These are phyloP conservation scores for Crotalus horridus DNA, from an alignment of 2,113 vertebrate species.

Conservation along the genomic window DNA sequence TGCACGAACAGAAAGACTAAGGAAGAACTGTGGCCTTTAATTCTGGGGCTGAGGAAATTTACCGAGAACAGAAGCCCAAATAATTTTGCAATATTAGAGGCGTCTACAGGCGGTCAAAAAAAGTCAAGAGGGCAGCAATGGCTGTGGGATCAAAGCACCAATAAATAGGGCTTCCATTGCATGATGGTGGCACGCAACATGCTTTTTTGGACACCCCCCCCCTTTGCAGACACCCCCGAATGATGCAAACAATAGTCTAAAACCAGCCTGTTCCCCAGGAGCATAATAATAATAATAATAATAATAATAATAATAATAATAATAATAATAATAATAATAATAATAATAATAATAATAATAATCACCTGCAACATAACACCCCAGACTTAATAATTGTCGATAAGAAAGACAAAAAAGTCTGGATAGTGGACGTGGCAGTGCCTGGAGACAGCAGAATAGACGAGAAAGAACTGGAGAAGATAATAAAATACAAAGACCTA, in stretches of 20 bases:
- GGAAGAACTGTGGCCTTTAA: not conserved
- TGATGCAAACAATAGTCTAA: not conserved
- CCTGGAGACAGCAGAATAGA: too few species aligned
- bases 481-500: too few species aligned
- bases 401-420: too few species aligned
- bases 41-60: not conserved
- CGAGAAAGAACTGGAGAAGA: too few species aligned
- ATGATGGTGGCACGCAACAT: not conserved
- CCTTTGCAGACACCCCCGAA: not conserved
- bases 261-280: not conserved
- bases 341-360: too few species aligned
- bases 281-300: too few species aligned
- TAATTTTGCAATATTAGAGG: not conserved
- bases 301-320: too few species aligned
- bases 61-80: not conserved
- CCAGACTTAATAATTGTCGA: too few species aligned
- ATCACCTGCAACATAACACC: too few species aligned
- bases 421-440: too few species aligned
- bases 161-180: not conserved
- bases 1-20: not conserved
- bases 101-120: not conserved
- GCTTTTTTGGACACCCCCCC: not conserved
- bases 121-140: not conserved
- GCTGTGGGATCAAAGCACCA: not conserved
- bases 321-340: too few species aligned